phyloP scores from a whole-genome alignment of 2,888 invertebrate genomes.

The Tolmerus cingulatus region DNA sequence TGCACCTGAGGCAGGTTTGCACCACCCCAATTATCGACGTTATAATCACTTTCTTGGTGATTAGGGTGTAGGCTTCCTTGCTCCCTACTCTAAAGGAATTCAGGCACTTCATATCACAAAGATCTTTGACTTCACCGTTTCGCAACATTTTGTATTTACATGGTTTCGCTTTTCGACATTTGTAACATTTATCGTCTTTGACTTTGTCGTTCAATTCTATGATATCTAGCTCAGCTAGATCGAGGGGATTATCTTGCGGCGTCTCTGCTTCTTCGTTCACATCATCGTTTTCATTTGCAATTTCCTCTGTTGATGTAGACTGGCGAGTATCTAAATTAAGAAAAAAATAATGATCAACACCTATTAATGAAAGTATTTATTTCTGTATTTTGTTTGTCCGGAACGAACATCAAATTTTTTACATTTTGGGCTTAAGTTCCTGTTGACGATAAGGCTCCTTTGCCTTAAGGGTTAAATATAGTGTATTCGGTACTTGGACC shows the following conservation, averaged over 20 bases:
- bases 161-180: slow-evolving; percentile 61
- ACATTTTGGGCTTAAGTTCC: too few relatives aligned
- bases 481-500: too few relatives aligned
- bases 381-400: too few relatives aligned
- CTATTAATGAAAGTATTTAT: too few relatives aligned
- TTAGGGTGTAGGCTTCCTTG: slow-evolving; percentile 55
- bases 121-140: slow-evolving; percentile 57
- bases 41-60: slow-evolving; percentile 58
- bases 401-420: too few relatives aligned
- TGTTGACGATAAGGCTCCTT: too few relatives aligned
- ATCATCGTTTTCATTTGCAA: slow-evolving; percentile 58
- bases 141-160: slow-evolving; percentile 62
- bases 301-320: slow-evolving; percentile 60
- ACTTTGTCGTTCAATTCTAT: slow-evolving; percentile 60
- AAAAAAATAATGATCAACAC: neutral
- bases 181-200: slow-evolving; percentile 62
- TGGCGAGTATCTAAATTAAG: slow-evolving; percentile 40
- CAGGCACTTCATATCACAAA: slow-evolving; percentile 67
- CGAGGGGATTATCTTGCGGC: slow-evolving; percentile 52
- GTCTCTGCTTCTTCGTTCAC: slow-evolving; percentile 63
- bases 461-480: too few relatives aligned
- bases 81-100: slow-evolving; percentile 63
- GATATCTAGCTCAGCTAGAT: slow-evolving; percentile 60
- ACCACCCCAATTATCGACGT: slow-evolving; percentile 56
- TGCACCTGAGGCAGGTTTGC: slow-evolving; percentile 57